Evolutionary conservation across 2,888 invertebrate species (phyloP).

Genomic region (Pristionchus maxplancki): DNA sequence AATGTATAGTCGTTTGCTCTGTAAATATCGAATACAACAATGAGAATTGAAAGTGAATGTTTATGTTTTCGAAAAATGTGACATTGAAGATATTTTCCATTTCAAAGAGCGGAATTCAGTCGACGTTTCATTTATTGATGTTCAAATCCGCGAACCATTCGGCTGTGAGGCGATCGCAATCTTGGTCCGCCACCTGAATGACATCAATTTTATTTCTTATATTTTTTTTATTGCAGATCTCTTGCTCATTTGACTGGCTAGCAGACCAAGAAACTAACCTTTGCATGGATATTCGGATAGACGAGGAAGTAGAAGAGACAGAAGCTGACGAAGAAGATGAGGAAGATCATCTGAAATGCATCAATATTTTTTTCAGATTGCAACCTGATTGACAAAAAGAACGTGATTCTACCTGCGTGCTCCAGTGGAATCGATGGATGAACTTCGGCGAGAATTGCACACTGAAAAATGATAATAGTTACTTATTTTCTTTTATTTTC

Average conservation of each 20-base stretch:
- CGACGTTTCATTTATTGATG: not conserved
- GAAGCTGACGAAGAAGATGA: conserved; percentile 75
- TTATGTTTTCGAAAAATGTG: no score
- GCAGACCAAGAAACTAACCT: not conserved
- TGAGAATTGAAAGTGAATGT: no score
- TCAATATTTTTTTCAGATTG: not conserved
- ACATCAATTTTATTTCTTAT: not conserved
- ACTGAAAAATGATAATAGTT: not conserved
- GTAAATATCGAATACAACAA: no score
- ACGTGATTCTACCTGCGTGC: conserved; percentile 68
- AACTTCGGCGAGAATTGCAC: conserved; percentile 65
- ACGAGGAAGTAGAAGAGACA: conserved; percentile 76
- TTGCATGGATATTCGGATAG: conserved; percentile 72
- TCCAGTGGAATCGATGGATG: conserved; percentile 76
- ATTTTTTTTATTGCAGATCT: no score
- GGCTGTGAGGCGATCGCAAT: conserved; percentile 64
- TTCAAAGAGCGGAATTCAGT: not conserved
- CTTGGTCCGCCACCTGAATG: conserved; percentile 57
- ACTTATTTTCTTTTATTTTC: no score
- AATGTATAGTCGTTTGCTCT: no score
- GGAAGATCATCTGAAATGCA: conserved; percentile 73
- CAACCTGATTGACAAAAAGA: not conserved
- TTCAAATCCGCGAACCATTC: conserved; percentile 66
- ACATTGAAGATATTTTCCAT: not conserved
- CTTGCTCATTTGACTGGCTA: no score